Percentiles rank a stretch among this genome's conserved stretches.
Conservation (phyloP, 2,113 vertebrate genomes). For the Struthio camelus region DNA sequence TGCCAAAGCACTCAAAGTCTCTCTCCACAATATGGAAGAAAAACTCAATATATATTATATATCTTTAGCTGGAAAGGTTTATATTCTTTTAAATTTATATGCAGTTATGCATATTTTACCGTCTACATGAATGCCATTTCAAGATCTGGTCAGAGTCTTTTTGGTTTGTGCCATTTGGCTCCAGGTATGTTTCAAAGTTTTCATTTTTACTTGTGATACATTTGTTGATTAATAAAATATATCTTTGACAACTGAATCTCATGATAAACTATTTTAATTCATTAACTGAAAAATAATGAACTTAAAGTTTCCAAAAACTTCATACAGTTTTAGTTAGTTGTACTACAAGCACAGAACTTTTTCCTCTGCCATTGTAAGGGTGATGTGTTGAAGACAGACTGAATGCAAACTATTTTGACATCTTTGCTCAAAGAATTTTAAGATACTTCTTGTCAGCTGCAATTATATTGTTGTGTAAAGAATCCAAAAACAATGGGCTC, state of each 20-base stretch:
- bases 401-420: constrained; percentile 25
- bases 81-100: neutral
- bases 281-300: constrained; percentile 52
- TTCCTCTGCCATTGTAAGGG: neutral
- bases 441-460: constrained; percentile 8
- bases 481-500: constrained; percentile 32
- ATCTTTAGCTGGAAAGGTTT: neutral
- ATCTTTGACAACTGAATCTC: constrained; percentile 15
- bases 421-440: constrained; percentile 3
- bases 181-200: neutral
- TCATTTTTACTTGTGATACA: constrained; percentile 24
- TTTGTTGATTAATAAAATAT: constrained; percentile 51
- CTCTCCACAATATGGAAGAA: neutral
- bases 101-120: neutral
- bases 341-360: neutral
- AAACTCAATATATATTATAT: neutral
- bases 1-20: neutral
- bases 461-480: constrained; percentile 29
- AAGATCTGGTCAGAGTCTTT: neutral
- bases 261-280: constrained; percentile 37
- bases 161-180: constrained; percentile 12
- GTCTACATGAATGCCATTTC: neutral
- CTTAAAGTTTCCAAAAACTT: constrained; percentile 15
- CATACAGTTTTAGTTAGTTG: neutral
- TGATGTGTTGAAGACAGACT: neutral